phyloP scores from a whole-genome alignment of 2,797 vertebrate species.

The Paramormyrops hopkinsi region DNA sequence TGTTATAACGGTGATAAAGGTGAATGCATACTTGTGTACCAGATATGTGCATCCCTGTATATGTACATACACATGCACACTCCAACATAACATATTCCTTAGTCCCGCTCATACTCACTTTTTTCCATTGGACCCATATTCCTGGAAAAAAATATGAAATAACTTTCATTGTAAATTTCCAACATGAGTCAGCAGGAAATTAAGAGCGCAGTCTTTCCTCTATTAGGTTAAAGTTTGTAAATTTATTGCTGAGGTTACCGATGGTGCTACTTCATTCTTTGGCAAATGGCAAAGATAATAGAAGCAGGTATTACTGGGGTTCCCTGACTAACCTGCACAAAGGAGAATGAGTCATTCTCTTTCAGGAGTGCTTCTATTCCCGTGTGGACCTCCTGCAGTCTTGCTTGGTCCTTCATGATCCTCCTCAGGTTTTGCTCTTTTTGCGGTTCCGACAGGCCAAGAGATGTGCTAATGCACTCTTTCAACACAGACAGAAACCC shows the following conservation, averaged over 20 bases:
- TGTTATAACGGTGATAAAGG: not conserved
- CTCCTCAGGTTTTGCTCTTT: constrained; percentile 52
- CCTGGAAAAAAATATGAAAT: constrained; percentile 40
- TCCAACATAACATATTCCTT: not conserved
- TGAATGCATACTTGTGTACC: not conserved
- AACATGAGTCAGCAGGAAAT: not conserved
- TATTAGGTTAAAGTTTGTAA: not conserved
- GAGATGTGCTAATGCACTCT: constrained; percentile 37
- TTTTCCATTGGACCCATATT: constrained; percentile 54
- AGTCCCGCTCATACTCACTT: constrained; percentile 44
- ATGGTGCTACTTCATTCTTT: not conserved
- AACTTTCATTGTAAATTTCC: constrained; percentile 5
- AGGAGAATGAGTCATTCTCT: constrained; percentile 59
- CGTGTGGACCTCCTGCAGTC: constrained; percentile 52
- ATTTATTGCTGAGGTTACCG: not conserved
- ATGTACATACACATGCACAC: not conserved
- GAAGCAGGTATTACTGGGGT: not conserved
- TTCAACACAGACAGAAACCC: constrained; percentile 42
- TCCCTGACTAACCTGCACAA: constrained; percentile 52
- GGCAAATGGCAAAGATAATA: not conserved
- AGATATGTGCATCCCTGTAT: not conserved
- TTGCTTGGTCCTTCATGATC: constrained; percentile 54
- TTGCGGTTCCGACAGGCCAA: constrained; percentile 30
- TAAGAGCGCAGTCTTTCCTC: not conserved
- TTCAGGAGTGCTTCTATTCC: constrained; percentile 50